Conservation (phyloP, 2,888 invertebrate species). For the Ischnus inquisitorius region DNA sequence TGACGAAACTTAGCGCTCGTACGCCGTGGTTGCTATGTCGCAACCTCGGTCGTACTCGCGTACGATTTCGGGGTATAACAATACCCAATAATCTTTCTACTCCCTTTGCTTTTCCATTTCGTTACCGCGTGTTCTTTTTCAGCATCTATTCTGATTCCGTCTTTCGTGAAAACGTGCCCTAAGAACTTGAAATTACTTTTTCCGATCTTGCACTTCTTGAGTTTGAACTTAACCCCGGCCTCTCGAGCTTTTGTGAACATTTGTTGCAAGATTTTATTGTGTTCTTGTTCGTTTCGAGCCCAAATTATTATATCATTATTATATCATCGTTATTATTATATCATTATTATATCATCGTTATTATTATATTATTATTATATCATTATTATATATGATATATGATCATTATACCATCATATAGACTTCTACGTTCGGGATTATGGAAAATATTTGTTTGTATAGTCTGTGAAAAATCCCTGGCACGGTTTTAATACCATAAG, state of each 20-base stretch:
- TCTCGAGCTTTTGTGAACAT: slow-evolving; percentile 49
- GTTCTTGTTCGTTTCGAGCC: slow-evolving; percentile 55
- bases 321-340: slow-evolving; percentile 69
- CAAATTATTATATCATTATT: slow-evolving; percentile 70
- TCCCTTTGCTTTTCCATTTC: slow-evolving; percentile 58
- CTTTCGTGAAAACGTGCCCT: slow-evolving; percentile 55
- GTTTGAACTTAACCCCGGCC: slow-evolving; percentile 60
- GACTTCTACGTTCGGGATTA: slow-evolving; percentile 62
- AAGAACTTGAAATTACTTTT: slow-evolving; percentile 56
- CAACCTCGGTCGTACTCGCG: too few species aligned
- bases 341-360: slow-evolving; percentile 70
- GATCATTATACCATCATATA: too few species aligned
- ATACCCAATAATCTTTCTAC: slow-evolving; percentile 65
- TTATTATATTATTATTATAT: slow-evolving; percentile 69
- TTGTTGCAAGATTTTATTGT: slow-evolving; percentile 48
- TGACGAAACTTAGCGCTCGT: too few species aligned
- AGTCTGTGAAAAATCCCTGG: slow-evolving; percentile 68
- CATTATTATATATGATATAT: too few species aligned
- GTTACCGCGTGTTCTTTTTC: slow-evolving; percentile 55
- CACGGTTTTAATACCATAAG: slow-evolving; percentile 71
- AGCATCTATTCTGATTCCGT: slow-evolving; percentile 57
- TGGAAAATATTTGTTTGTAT: slow-evolving; percentile 65
- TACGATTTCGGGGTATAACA: too few species aligned
- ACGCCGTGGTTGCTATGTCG: too few species aligned
- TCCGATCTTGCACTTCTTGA: slow-evolving; percentile 60